Percentiles rank a stretch among this genome's conserved stretches.
Evolutionary conservation across 2,113 vertebrate genomes (phyloP).

Genomic region (Cygnus atratus): DNA sequence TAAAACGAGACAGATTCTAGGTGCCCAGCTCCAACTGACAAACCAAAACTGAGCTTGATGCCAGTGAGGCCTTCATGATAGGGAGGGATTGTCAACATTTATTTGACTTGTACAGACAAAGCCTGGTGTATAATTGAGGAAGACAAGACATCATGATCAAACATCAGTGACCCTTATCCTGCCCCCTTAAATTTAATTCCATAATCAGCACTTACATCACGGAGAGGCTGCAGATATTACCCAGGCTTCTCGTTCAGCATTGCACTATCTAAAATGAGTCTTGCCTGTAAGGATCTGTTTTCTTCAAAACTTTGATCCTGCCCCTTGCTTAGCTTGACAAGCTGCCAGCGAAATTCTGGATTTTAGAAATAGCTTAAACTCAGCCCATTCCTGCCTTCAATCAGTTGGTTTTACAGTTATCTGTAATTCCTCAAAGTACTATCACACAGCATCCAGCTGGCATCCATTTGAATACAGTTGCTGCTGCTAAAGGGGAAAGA

Average conservation of each 20-base stretch:
- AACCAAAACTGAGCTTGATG: neutral
- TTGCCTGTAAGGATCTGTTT: neutral
- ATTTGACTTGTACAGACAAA: neutral
- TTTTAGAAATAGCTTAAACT: neutral
- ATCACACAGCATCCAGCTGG: neutral
- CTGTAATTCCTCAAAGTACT: neutral
- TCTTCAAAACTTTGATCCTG: neutral
- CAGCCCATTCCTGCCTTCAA: neutral
- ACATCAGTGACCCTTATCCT: conserved; percentile 15
- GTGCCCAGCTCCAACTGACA: neutral
- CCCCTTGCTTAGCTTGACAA: neutral
- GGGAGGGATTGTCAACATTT: neutral
- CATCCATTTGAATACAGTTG: neutral
- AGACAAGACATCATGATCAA: neutral
- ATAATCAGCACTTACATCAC: neutral
- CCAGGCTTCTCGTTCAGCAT: neutral
- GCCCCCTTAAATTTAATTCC: neutral
- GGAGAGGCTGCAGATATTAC: neutral
- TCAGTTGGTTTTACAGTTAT: neutral
- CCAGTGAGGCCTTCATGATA: neutral
- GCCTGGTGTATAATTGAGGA: neutral
- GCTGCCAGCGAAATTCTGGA: neutral
- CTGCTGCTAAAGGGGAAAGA: neutral
- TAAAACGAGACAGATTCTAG: neutral
- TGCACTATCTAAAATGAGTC: neutral